Conservation (phyloP, 2,888 invertebrate species). For the Noctua comes region DNA sequence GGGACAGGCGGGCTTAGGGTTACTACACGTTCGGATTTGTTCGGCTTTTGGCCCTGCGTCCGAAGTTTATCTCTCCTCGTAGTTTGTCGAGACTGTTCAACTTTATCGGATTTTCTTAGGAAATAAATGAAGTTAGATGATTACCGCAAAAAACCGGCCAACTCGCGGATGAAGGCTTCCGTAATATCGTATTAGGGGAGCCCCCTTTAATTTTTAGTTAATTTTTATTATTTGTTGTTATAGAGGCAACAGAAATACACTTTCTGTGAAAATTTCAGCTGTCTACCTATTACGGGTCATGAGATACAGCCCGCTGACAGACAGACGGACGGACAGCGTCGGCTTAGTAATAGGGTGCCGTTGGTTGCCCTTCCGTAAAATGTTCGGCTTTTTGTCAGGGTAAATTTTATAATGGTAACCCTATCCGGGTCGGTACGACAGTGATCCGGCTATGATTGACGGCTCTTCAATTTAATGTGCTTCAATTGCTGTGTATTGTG, state of each 20-base stretch:
- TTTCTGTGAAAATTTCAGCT: no score
- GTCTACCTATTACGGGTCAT: no score
- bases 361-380: neutral
- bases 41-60: neutral
- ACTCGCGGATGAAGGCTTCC: no score
- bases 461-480: conserved; percentile 74
- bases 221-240: no score
- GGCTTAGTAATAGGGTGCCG: no score
- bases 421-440: conserved; percentile 51
- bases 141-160: no score
- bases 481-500: conserved; percentile 52
- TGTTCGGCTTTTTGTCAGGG: neutral
- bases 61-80: neutral
- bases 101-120: neutral
- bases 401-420: neutral
- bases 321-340: no score
- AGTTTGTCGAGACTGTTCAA: neutral
- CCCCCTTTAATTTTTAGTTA: no score
- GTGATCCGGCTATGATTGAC: conserved; percentile 74
- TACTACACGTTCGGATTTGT: neutral
- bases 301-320: no score
- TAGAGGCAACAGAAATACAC: no score
- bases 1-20: neutral
- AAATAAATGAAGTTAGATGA: no score
- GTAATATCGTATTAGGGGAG: no score